Evolutionary conservation across 2,888 invertebrate species (phyloP).

Genomic region (Cataglyphis altisquamis): DNA sequence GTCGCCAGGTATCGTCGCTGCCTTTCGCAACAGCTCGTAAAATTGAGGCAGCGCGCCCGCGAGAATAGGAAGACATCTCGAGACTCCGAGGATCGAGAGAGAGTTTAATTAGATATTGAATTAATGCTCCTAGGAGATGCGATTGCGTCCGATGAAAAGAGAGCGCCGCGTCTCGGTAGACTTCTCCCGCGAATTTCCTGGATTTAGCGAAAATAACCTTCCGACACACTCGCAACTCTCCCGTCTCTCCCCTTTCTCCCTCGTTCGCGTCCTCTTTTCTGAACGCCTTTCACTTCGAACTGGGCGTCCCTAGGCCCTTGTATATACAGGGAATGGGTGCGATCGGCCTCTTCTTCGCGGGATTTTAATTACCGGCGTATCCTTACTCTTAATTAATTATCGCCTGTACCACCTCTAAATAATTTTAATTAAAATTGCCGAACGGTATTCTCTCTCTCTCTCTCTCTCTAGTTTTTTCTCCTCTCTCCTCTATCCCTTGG

Average conservation of each 20-base stretch:
- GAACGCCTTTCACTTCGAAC: constrained; percentile 39
- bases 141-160: constrained; percentile 14
- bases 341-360: constrained; percentile 74
- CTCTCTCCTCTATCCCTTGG: constrained; percentile 36
- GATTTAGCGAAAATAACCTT: constrained; percentile 63
- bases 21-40: constrained; percentile 73
- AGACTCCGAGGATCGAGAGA: constrained; percentile 55
- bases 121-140: constrained; percentile 75
- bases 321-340: constrained; percentile 31
- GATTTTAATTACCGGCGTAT: constrained; percentile 83
- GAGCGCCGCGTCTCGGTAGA: background rate
- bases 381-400: constrained; percentile 83
- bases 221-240: constrained; percentile 37
- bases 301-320: constrained; percentile 35
- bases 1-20: constrained; percentile 23
- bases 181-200: constrained; percentile 54
- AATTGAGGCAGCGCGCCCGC: constrained; percentile 73
- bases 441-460: constrained; percentile 56
- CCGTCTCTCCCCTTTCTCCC: constrained; percentile 20
- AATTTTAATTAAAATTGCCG: constrained; percentile 83
- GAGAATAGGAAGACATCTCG: constrained; percentile 61
- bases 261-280: constrained; percentile 31
- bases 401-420: constrained; percentile 78
- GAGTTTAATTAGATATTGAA: constrained; percentile 80
- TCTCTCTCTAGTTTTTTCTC: background rate